Percentiles rank a stretch among this genome's conserved stretches.
Evolutionary conservation across 2,113 vertebrate genomes (phyloP).

Genomic region (Leucoraja erinaceus): DNA sequence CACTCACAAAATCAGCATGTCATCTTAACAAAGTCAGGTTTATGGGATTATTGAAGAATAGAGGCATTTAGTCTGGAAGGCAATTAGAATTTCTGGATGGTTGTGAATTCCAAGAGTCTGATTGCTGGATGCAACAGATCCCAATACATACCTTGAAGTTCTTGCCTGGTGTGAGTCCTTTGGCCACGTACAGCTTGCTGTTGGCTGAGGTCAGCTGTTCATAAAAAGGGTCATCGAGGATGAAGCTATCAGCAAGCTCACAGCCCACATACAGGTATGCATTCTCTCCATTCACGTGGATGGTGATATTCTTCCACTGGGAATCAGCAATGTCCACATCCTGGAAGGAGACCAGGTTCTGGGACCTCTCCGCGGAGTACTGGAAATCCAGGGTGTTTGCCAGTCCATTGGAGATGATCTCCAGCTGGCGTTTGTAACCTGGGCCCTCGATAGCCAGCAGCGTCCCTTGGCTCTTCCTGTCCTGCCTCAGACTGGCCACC

Average conservation of each 20-base stretch:
- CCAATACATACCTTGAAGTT: constrained; percentile 80
- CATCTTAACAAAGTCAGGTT: too few relatives aligned
- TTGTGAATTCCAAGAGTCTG: background rate
- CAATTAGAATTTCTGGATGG: background rate
- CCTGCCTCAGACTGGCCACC: constrained; percentile 76
- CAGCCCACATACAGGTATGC: constrained; percentile 85
- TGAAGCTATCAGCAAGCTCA: constrained; percentile 81
- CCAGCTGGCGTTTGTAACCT: constrained; percentile 72
- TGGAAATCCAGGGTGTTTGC: constrained; percentile 86
- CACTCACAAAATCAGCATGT: background rate
- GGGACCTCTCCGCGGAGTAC: constrained; percentile 75
- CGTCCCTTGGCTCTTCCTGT: constrained; percentile 77
- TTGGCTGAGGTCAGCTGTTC: constrained; percentile 70
- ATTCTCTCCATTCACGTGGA: constrained; percentile 79
- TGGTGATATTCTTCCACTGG: constrained; percentile 88
- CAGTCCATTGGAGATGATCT: constrained; percentile 83
- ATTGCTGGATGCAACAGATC: background rate
- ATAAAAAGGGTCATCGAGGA: constrained; percentile 88
- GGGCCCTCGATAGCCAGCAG: constrained; percentile 74
- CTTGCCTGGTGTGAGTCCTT: constrained; percentile 75
- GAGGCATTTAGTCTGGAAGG: background rate
- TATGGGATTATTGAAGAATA: background rate
- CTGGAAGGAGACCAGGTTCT: constrained; percentile 78
- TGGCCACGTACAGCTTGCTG: constrained; percentile 79
- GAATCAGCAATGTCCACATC: constrained; percentile 88